Conservation (phyloP, 92 coral and sea anemone species). For the Epizoanthus ramosus region DNA sequence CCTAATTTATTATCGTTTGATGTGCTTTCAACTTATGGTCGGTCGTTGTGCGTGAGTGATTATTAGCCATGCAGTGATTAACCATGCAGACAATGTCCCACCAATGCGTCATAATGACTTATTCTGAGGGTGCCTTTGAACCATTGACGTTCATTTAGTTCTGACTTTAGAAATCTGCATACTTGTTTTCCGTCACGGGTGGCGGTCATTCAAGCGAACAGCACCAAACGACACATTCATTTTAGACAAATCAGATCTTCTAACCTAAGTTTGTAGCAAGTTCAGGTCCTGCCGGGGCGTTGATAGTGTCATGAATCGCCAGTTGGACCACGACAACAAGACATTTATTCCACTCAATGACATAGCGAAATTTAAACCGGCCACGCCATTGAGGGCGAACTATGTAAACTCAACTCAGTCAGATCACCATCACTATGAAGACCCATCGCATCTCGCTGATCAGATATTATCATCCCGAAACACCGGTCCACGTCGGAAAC, state of each 20-base stretch:
- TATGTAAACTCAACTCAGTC: slow-evolving; percentile 1
- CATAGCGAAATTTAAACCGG: neutral
- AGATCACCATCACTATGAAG: slow-evolving; percentile 30
- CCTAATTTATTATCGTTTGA: too few relatives aligned
- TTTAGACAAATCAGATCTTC: neutral
- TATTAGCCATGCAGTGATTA: neutral
- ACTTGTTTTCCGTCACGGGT: slow-evolving; percentile 16
- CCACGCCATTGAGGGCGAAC: slow-evolving; percentile 22
- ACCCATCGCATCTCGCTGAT: slow-evolving; percentile 7
- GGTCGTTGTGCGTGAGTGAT: too few relatives aligned
- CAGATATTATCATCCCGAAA: slow-evolving; percentile 18
- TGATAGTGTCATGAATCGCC: slow-evolving; percentile 1
- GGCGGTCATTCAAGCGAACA: neutral
- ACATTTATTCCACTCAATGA: slow-evolving; percentile 24
- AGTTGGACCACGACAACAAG: neutral
- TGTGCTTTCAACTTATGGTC: too few relatives aligned
- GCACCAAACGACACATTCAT: neutral
- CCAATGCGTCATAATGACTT: slow-evolving; percentile 12
- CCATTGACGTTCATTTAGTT: slow-evolving; percentile 23
- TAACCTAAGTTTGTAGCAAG: neutral
- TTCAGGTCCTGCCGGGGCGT: neutral
- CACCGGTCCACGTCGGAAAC: slow-evolving; percentile 25
- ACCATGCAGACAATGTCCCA: neutral
- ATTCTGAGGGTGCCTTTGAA: slow-evolving; percentile 16
- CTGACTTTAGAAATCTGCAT: slow-evolving; percentile 20